A percentile compares a stretch with the other conserved stretches of the same genome.
These are phyloP conservation scores for Sprattus sprattus DNA, from an alignment of 2,113 vertebrate genomes.

Conservation along the genomic window DNA sequence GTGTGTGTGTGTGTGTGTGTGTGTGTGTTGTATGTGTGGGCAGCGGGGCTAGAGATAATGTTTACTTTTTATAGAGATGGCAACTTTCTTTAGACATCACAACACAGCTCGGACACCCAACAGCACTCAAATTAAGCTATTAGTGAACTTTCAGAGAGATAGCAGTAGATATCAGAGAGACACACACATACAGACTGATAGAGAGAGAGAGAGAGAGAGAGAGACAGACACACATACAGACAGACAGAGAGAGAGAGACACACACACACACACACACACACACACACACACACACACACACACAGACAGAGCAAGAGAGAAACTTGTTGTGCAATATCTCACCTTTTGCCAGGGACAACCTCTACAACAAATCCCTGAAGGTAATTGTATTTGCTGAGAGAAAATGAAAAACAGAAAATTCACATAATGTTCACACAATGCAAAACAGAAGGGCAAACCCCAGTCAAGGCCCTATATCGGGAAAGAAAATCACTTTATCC, in stretches of 20 bases:
- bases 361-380: too few species aligned
- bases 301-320: too few species aligned
- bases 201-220: not conserved
- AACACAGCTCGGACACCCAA: not conserved
- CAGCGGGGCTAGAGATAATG: not conserved
- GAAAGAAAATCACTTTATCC: too few species aligned
- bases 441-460: too few species aligned
- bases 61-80: not conserved
- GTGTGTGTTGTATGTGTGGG: not conserved
- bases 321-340: too few species aligned
- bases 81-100: not conserved
- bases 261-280: not conserved
- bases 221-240: not conserved
- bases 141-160: not conserved
- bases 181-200: too few species aligned
- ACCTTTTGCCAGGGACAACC: too few species aligned
- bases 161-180: not conserved
- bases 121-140: not conserved
- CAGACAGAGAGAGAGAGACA: not conserved
- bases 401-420: too few species aligned
- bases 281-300: too few species aligned
- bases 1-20: not conserved
- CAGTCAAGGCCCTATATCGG: too few species aligned
- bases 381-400: too few species aligned
- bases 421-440: too few species aligned